These are phyloP conservation scores for Eidolon dupreanum DNA, from an alignment of 2,797 vertebrate species.

Conservation along the genomic window DNA sequence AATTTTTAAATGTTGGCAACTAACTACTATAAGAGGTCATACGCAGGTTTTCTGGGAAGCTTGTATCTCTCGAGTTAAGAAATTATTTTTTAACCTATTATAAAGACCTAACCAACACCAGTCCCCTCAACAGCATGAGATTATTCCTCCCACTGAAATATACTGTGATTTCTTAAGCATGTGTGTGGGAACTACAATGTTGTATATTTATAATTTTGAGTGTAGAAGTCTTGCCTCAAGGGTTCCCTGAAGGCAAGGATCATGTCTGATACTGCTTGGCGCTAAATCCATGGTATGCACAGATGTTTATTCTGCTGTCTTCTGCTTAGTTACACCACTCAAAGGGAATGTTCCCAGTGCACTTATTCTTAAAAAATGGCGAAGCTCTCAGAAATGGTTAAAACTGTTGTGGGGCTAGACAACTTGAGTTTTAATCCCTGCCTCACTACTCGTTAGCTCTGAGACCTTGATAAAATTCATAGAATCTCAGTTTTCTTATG, in stretches of 20 bases:
- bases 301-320: background rate
- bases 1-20: background rate
- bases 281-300: background rate
- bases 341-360: background rate
- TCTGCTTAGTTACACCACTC: background rate
- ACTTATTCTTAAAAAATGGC: background rate
- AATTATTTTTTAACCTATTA: background rate
- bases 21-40: background rate
- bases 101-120: background rate
- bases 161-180: background rate
- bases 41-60: background rate
- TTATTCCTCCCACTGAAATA: background rate
- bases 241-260: background rate
- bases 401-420: background rate
- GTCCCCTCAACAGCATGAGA: background rate
- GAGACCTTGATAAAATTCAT: background rate
- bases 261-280: background rate
- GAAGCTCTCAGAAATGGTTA: background rate
- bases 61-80: background rate
- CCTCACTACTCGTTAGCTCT: background rate
- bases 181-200: rapidly evolving
- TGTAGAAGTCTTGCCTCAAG: background rate
- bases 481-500: background rate
- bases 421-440: background rate
- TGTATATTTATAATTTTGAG: background rate